These are phyloP conservation scores for Heliconius hortense DNA, from an alignment of 2,888 invertebrate species.

Conservation along the genomic window DNA sequence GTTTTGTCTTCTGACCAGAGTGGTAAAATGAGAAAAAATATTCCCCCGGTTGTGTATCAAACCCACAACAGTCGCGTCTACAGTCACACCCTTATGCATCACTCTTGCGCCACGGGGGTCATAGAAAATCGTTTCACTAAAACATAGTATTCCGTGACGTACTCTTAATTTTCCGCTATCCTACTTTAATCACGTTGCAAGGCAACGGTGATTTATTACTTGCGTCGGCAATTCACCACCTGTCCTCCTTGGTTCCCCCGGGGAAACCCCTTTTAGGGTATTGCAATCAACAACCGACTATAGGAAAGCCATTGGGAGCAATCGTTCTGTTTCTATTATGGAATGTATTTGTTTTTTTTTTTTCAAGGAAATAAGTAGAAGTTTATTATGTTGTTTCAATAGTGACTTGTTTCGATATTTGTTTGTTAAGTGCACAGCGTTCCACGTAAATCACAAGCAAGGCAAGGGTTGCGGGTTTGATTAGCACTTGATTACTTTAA, in stretches of 20 bases:
- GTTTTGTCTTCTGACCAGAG: too few species aligned
- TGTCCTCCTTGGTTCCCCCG: conserved; percentile 33
- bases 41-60: too few species aligned
- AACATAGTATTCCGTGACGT: conserved; percentile 20
- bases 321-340: conserved; percentile 20
- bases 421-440: too few species aligned
- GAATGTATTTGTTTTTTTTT: background rate
- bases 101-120: too few species aligned
- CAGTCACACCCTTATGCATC: too few species aligned
- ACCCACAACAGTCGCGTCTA: too few species aligned
- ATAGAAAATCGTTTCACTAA: background rate
- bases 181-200: conserved; percentile 37
- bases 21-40: too few species aligned
- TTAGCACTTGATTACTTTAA: too few species aligned
- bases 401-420: too few species aligned
- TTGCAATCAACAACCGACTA: conserved; percentile 30
- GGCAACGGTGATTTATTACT: conserved; percentile 39
- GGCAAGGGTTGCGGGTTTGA: too few species aligned
- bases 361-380: background rate
- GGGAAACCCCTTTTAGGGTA: conserved; percentile 37
- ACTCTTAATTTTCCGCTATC: conserved; percentile 35
- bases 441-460: too few species aligned
- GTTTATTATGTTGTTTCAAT: background rate
- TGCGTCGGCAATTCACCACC: conserved; percentile 38
- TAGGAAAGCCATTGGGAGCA: conserved; percentile 10